These are phyloP conservation scores for Grammomys dolichurus DNA, from an alignment of 2,113 vertebrate genomes.

Conservation along the genomic window DNA sequence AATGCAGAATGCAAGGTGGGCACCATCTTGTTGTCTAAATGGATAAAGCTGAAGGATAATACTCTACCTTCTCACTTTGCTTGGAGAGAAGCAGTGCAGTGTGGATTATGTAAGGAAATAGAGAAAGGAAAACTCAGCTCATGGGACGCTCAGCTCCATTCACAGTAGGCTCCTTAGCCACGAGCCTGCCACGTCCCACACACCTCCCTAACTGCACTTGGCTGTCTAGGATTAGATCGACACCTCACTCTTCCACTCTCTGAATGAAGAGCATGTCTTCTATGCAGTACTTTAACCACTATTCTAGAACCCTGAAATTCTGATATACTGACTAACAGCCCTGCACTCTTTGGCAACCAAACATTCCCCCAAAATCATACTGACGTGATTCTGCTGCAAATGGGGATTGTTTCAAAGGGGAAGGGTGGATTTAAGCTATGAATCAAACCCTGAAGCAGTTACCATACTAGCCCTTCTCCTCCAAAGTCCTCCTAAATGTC, in stretches of 20 bases:
- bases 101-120: background rate
- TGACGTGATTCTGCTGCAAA: background rate
- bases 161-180: conserved; percentile 67
- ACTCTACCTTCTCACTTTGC: background rate
- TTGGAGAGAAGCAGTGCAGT: background rate
- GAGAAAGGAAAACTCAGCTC: conserved; percentile 28
- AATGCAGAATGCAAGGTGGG: background rate
- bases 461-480: background rate
- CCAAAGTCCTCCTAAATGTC: background rate
- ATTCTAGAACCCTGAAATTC: background rate
- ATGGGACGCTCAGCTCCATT: background rate
- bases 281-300: background rate
- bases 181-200: conserved; percentile 22
- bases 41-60: background rate
- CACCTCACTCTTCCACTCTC: conserved; percentile 32
- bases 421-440: background rate
- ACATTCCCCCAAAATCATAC: background rate
- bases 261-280: conserved; percentile 61
- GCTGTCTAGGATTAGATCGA: conserved; percentile 56
- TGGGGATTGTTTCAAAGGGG: too few species aligned
- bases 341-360: background rate
- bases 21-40: background rate
- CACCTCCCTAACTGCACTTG: conserved; percentile 27
- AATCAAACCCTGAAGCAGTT: background rate
- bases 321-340: background rate